Base-by-base conservation (phyloP, 2,113 vertebrate species). In the Paraplagusia blochii region DNA sequence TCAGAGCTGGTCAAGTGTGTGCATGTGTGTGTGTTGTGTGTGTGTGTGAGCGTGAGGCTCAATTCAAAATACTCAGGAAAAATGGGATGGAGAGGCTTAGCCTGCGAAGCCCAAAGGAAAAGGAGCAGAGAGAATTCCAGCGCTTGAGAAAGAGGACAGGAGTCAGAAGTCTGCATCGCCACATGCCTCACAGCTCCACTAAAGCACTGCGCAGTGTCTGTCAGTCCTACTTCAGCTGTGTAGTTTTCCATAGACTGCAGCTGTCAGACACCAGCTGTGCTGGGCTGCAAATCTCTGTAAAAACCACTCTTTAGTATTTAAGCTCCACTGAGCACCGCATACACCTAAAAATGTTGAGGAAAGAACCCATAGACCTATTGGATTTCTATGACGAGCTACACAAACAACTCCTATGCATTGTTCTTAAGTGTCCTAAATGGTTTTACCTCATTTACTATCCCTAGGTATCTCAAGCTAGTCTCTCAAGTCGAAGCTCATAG, bases 391-490 rank as follows among this genome's bases (percentile, higher is more conserved):
- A 59, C 54, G 69, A 55, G 39, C 44, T 63, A 33, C 53, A 73
- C 44, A 9, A 34, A 38, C 75, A 77, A 71, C 22, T 85, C 71
- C 52, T 75, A 80, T 79, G 58, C 40, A 10, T 63, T 72, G 56
- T 69, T 76, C 83, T 55, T 63, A 58, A 42, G 42, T 42, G 62
- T 57, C 73, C 71, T 51, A 73, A 85, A 78, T 74, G 39, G 70
- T 65, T 85, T 80, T 70, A 55, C 82, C 66, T 85, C 53, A 79
- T 62, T 85, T 88, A 80, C 80, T 87, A 71, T 73, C 65, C 69
- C 46, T 38, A 74, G 75, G 60, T 64, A 74, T 75, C 72, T 70
- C 65, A 48, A 70, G 63, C 57, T 51, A 59, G 63, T 15, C 18
- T 47, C 62, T 58, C 65, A 16, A 1, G 15, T 60, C 66, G n/a